Percentiles rank a stretch among this genome's conserved stretches.
phyloP scores from a whole-genome alignment of 1,140 invertebrate genomes.

The Aphaenogaster ashmeadi region DNA sequence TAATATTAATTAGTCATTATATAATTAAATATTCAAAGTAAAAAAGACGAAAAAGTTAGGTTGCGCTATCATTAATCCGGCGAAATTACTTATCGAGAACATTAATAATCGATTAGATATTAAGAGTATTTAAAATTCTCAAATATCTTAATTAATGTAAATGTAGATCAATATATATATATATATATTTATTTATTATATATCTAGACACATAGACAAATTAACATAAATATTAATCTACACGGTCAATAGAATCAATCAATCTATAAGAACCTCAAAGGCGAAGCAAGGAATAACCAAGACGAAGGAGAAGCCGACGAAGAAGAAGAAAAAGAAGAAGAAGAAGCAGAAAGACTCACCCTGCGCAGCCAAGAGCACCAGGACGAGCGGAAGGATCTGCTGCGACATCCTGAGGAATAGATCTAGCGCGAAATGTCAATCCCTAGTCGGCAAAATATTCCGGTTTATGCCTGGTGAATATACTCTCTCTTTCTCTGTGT shows the following conservation, averaged over 20 bases:
- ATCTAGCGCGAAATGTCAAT: conserved; percentile 59
- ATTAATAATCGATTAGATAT: not conserved
- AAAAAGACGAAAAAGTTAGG: not conserved
- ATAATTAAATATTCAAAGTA: too few relatives aligned
- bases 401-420: conserved; percentile 77
- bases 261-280: not conserved
- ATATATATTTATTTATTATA: not conserved
- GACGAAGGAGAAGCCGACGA: conserved; percentile 15
- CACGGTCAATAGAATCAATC: not conserved
- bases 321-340: conserved; percentile 12
- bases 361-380: conserved; percentile 81
- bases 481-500: conserved; percentile 41
- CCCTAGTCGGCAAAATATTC: conserved; percentile 32
- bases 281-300: conserved; percentile 11
- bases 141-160: conserved; percentile 13
- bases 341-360: conserved; percentile 79
- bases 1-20: too few relatives aligned
- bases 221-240: not conserved
- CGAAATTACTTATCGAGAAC: not conserved
- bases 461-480: conserved; percentile 6
- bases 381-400: conserved; percentile 79
- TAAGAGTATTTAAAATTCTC: not conserved
- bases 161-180: not conserved
- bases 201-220: not conserved
- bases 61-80: too few relatives aligned